phyloP scores from a whole-genome alignment of 2,888 invertebrate species.

The Brachypterus glaber region DNA sequence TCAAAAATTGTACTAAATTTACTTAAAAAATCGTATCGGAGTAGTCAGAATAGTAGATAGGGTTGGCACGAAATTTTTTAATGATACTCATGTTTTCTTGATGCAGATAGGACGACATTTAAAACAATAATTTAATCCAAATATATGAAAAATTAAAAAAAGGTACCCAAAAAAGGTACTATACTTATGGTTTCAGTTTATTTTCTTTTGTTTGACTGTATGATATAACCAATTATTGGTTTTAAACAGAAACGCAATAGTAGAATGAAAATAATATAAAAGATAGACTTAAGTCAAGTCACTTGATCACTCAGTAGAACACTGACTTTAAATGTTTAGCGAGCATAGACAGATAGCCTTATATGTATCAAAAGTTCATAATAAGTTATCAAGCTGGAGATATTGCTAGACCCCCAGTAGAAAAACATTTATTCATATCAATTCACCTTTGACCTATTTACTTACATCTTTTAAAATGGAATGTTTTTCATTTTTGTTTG shows the following conservation, averaged over 20 bases:
- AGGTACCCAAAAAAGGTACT: neutral
- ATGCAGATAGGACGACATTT: slow-evolving; percentile 13
- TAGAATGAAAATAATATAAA: no score
- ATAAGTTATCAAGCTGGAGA: neutral
- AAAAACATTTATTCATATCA: neutral
- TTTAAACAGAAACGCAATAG: no score
- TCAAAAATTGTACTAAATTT: neutral
- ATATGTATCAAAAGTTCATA: neutral
- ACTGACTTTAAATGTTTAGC: no score
- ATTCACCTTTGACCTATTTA: slow-evolving; percentile 7
- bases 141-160: no score
- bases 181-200: neutral
- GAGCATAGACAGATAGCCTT: no score
- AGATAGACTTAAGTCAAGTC: no score
- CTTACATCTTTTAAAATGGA: slow-evolving; percentile 22
- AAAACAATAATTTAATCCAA: slow-evolving; percentile 5
- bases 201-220: no score
- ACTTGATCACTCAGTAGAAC: no score
- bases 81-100: slow-evolving; percentile 32
- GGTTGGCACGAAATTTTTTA: slow-evolving; percentile 49
- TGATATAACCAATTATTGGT: no score
- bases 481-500: slow-evolving; percentile 13
- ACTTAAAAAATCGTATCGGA: slow-evolving; percentile 46
- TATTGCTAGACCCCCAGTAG: neutral
- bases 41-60: slow-evolving; percentile 59